phyloP scores from a whole-genome alignment of 2,113 vertebrate species.

The Oryzias celebensis region DNA sequence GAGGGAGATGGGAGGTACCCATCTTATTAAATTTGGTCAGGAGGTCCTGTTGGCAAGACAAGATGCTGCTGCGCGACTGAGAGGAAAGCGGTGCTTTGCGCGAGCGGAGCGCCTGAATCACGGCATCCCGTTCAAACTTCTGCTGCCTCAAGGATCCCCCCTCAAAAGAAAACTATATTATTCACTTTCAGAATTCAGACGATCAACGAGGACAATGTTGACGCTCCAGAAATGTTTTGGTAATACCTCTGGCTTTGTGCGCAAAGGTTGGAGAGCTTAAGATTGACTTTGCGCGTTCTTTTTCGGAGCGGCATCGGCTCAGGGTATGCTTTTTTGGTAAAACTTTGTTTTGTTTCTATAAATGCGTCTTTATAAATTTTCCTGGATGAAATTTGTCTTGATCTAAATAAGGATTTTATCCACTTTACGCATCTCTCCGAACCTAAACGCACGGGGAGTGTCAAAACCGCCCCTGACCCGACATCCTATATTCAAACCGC shows the following conservation, averaged over 20 bases:
- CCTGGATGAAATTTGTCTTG: too few species aligned
- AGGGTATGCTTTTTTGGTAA: background rate
- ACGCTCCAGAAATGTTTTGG: conserved; percentile 10
- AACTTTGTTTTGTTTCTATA: conserved; percentile 7
- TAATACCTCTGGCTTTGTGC: conserved; percentile 10
- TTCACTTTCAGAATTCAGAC: conserved; percentile 6
- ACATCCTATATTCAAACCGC: background rate
- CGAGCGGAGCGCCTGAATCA: conserved; percentile 25
- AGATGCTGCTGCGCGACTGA: conserved; percentile 50
- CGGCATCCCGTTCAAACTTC: conserved; percentile 37
- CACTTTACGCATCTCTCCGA: conserved; percentile 37
- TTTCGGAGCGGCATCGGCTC: background rate
- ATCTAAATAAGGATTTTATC: too few species aligned
- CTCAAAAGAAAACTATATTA: background rate
- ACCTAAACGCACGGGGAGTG: conserved; percentile 40
- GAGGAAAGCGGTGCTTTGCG: conserved; percentile 32
- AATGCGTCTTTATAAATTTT: too few species aligned
- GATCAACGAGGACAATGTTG: conserved; percentile 16
- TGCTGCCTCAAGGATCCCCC: conserved; percentile 3
- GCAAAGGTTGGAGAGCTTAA: conserved; percentile 27
- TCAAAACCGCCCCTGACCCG: background rate
- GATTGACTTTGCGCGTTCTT: conserved; percentile 30
- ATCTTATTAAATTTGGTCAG: conserved; percentile 60
- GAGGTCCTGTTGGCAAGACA: conserved; percentile 57
- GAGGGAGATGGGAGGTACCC: conserved; percentile 62